Percentiles rank a stretch among this genome's conserved stretches.
phyloP scores from a whole-genome alignment of 2,888 invertebrate species.

The Tetragnatha montana region DNA sequence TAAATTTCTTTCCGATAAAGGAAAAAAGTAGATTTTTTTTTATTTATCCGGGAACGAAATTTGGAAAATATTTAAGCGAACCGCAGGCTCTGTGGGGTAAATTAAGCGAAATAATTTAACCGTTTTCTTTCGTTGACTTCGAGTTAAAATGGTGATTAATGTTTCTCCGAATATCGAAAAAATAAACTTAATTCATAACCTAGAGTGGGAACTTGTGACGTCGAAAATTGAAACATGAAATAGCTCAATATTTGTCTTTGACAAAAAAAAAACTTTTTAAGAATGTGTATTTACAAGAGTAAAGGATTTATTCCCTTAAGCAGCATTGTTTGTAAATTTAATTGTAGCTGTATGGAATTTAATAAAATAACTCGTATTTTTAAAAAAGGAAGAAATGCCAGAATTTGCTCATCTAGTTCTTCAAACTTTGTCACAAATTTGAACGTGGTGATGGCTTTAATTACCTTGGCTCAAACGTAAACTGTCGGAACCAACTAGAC shows the following conservation, averaged over 20 bases:
- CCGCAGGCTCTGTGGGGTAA: neutral
- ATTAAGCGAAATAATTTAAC: constrained; percentile 31
- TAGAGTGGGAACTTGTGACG: neutral
- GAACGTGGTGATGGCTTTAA: no score
- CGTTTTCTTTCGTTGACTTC: constrained; percentile 14
- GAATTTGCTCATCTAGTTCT: no score
- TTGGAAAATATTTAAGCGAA: constrained; percentile 13
- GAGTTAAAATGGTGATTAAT: neutral
- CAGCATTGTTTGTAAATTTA: no score
- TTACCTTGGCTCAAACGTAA: no score
- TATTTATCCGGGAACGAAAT: constrained; percentile 7
- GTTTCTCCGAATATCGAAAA: neutral
- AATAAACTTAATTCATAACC: neutral
- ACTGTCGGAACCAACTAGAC: no score
- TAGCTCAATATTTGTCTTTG: neutral
- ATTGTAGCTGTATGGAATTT: no score
- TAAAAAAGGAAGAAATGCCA: no score
- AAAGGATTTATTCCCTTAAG: no score
- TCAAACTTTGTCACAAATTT: no score
- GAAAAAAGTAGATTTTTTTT: constrained; percentile 26
- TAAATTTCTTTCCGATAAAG: constrained; percentile 42
- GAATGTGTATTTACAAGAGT: no score
- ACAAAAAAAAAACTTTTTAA: neutral
- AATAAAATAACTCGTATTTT: no score
- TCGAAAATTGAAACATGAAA: neutral